Conservation (phyloP, 2,113 vertebrate species). For the Anguilla japonica region DNA sequence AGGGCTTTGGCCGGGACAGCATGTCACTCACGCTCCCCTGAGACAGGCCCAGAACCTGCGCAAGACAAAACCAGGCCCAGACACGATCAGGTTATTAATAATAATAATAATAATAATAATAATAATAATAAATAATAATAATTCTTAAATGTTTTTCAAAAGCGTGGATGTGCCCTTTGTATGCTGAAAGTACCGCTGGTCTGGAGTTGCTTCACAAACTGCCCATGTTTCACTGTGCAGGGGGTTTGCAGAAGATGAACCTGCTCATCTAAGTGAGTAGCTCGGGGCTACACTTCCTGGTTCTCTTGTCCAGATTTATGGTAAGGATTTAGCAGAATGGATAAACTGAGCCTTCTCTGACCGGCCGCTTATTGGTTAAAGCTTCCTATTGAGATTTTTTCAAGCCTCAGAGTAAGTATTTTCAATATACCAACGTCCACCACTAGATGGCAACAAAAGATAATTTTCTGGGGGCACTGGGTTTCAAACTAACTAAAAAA, state of each 20-base stretch:
- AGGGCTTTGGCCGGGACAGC: slow-evolving; percentile 94
- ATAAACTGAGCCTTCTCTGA: not conserved
- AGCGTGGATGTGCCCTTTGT: too few species aligned
- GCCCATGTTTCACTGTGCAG: not conserved
- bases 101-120: too few species aligned
- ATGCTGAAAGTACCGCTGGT: not conserved
- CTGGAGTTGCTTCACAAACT: not conserved
- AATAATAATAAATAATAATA: too few species aligned
- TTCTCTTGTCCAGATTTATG: not conserved
- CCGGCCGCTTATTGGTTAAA: not conserved
- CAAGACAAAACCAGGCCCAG: not conserved
- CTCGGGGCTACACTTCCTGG: not conserved
- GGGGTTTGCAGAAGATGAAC: not conserved
- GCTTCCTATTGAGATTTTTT: not conserved
- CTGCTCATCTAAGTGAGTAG: not conserved
- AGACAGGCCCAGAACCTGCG: slow-evolving; percentile 92
- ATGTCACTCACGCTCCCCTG: slow-evolving; percentile 99
- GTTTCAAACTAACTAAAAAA: not conserved
- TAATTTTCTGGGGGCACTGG: not conserved
- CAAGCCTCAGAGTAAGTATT: not conserved
- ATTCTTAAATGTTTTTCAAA: too few species aligned
- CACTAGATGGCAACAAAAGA: slow-evolving; percentile 63
- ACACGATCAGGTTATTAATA: not conserved
- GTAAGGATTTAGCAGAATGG: slow-evolving; percentile 21
- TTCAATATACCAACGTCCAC: not conserved